These are phyloP conservation scores for Suricata suricatta DNA, from an alignment of 2,113 vertebrate genomes.

Conservation along the genomic window DNA sequence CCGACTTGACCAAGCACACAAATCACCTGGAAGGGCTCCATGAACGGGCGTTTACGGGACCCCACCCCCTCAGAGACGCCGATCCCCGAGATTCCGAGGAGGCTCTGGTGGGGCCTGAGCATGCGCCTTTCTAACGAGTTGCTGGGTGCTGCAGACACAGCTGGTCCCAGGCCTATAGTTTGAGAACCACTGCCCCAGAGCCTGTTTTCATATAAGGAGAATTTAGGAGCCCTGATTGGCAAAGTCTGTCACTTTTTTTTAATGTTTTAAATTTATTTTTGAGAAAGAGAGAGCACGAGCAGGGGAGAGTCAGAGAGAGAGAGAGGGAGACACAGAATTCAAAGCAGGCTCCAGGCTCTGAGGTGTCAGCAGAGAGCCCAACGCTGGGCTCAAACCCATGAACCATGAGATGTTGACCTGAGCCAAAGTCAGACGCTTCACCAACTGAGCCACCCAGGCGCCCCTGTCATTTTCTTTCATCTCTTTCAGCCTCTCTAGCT, in stretches of 20 bases:
- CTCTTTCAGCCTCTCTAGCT: neutral
- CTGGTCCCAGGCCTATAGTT: neutral
- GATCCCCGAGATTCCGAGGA: no score
- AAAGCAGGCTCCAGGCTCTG: no score
- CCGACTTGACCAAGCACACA: neutral
- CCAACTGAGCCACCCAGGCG: no score
- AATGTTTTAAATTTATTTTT: no score
- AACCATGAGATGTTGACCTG: no score
- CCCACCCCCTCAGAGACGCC: neutral
- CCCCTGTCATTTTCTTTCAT: neutral
- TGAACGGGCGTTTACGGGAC: fast-evolving
- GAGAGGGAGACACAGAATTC: no score
- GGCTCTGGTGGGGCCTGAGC: neutral
- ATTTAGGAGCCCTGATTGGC: neutral
- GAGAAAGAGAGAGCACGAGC: no score
- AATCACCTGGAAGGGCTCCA: neutral
- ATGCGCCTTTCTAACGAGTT: neutral
- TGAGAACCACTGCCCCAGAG: neutral
- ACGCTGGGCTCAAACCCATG: no score
- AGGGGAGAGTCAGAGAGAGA: no score
- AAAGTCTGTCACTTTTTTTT: neutral
- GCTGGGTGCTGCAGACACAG: neutral
- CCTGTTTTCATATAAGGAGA: neutral
- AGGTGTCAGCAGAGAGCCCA: no score
- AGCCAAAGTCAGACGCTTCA: no score